Base-by-base conservation (phyloP, 2,888 invertebrate genomes). In the Bugula neritina region DNA sequence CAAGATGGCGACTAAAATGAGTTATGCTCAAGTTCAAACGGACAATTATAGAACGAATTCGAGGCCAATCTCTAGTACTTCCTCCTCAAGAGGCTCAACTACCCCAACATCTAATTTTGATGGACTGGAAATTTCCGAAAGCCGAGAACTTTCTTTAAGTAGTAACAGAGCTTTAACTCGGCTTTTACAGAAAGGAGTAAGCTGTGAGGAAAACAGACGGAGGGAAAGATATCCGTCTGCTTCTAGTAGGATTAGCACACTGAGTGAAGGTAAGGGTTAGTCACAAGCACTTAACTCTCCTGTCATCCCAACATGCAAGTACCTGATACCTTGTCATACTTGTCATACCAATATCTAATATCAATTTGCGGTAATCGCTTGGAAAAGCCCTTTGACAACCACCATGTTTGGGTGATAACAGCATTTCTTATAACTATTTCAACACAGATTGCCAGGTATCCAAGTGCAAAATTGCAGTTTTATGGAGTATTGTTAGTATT, bases 21-120 rank as follows among this genome's bases (percentile, higher is more conserved):
- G 57, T 23, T 31, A 25, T n/a, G 63, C 63, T 63, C 63, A 63
- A 31, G 63, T 63, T 2, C 63, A 63, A 31, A 63, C 63, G 34
- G 63, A 63, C 13, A 25, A 31, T 31, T 21, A 29, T 13, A 13
- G n/a, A 31, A 13, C 31, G 10, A 3, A 25, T 17, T 13, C 63
- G 3, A 25, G 34, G 5, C 29, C 63, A n/a, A 31, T 63, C 2
- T 63, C 63, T 13, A 31, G 34, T 25, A 63, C 31, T 13, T 63
- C 63, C 3, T 63, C 63, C 31, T 5, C 31, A 5, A 2, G 34
- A 63, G 63, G 27, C 5, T 63, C 63, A 31, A 34, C 31, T n/a
- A 31, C 63, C 34, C n/a, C 63, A 13, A 63, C 34, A 5, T 31
- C 63, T 27, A 63, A n/a, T 31, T 29, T 23, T 13, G 55, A 55